Percentiles rank a stretch among this genome's conserved stretches.
Conservation (phyloP, 2,888 invertebrate genomes). For the Zygaena filipendulae region DNA sequence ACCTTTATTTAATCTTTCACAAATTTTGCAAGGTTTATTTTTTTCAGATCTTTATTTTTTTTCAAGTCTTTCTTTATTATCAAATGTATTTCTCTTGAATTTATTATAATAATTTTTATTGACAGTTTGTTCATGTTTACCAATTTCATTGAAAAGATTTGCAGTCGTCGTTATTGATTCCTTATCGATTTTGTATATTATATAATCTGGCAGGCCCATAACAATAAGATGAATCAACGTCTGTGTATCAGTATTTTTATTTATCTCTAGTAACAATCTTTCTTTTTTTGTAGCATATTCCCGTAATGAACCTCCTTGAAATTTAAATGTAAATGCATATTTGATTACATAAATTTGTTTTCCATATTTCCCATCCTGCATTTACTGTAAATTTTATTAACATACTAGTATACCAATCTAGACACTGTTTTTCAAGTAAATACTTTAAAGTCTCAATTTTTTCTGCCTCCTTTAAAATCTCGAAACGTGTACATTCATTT, state of each 20-base stretch:
- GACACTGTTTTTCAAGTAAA: slow-evolving; percentile 11
- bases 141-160: slow-evolving; percentile 11
- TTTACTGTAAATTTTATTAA: slow-evolving; percentile 12
- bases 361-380: slow-evolving; percentile 11
- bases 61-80: slow-evolving; percentile 9
- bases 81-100: slow-evolving; percentile 1
- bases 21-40: slow-evolving; percentile 6
- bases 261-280: slow-evolving; percentile 13
- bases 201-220: slow-evolving; percentile 10
- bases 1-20: too few relatives aligned
- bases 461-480: slow-evolving; percentile 4
- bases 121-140: slow-evolving; percentile 8
- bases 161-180: slow-evolving; percentile 8
- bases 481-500: slow-evolving; percentile 10
- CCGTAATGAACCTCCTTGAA: slow-evolving; percentile 11
- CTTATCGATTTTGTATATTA: slow-evolving; percentile 12
- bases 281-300: slow-evolving; percentile 16
- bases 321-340: slow-evolving; percentile 12
- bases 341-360: slow-evolving; percentile 9
- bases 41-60: slow-evolving; percentile 2
- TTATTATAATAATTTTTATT: slow-evolving; percentile 5
- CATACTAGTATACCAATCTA: slow-evolving; percentile 15
- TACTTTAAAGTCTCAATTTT: slow-evolving; percentile 6
- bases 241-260: slow-evolving; percentile 10
- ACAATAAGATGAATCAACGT: slow-evolving; percentile 11